Evolutionary conservation across 2,797 vertebrate genomes (phyloP).

Genomic region (Denticeps clupeoides): DNA sequence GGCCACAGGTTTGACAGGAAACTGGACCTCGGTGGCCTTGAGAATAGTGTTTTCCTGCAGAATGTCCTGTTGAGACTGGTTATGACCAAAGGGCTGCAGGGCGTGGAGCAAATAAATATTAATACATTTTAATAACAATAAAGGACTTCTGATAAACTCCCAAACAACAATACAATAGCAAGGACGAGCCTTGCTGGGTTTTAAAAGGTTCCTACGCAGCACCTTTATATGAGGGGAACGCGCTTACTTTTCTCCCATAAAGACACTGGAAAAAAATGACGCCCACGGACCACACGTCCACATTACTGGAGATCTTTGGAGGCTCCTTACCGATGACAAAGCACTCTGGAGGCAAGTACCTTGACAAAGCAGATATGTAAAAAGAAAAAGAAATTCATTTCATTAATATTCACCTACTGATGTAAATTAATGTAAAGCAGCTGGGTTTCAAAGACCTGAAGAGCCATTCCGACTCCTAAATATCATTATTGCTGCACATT

Average conservation of each 20-base stretch:
- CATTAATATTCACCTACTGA: no score
- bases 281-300: conserved; percentile 97
- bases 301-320: conserved; percentile 99
- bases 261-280: conserved; percentile 99
- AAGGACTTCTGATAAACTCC: no score
- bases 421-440: no score
- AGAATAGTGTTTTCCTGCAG: conserved; percentile 98
- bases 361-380: conserved; percentile 25
- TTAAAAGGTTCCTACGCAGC: no score
- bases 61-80: conserved; percentile 98
- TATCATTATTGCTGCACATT: no score
- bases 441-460: no score
- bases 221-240: background rate
- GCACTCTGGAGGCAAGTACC: conserved; percentile 97
- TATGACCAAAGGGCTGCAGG: conserved; percentile 93
- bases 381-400: background rate
- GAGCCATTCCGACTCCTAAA: no score
- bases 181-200: no score
- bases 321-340: conserved; percentile 99
- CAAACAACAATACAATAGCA: no score
- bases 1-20: conserved; percentile 93
- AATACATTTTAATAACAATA: no score
- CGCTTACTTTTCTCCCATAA: conserved; percentile 90
- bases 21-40: conserved; percentile 97
- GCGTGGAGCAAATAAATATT: background rate